A percentile compares a stretch with the other conserved stretches of the same genome.
Conservation (phyloP, 1,140 invertebrate genomes). For the Lordiphosa clarofinis region DNA sequence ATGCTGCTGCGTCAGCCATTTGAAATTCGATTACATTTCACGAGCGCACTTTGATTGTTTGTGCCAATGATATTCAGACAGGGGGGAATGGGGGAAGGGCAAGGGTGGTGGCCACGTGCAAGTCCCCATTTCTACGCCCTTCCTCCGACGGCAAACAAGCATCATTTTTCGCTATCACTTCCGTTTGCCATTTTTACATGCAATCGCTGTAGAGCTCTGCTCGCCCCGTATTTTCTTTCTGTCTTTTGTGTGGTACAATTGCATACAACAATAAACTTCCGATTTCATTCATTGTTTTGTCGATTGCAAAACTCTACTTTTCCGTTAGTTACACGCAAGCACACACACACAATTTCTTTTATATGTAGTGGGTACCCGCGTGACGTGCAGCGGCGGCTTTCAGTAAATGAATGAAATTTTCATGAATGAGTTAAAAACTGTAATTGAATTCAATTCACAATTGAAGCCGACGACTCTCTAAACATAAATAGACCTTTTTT, state of each 20-base stretch:
- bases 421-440: constrained; percentile 36
- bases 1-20: constrained; percentile 33
- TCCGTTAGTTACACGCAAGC: constrained; percentile 37
- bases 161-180: constrained; percentile 56
- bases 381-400: constrained; percentile 11
- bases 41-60: constrained; percentile 41
- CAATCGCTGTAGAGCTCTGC: constrained; percentile 34
- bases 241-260: constrained; percentile 30
- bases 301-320: constrained; percentile 52
- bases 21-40: constrained; percentile 28
- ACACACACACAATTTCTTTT: constrained; percentile 31
- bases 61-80: constrained; percentile 44
- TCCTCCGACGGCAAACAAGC: constrained; percentile 1
- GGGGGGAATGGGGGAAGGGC: neutral
- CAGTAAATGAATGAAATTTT: constrained; percentile 41
- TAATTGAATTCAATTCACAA: constrained; percentile 52
- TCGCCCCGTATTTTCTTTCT: constrained; percentile 38
- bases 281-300: constrained; percentile 63
- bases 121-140: no score
- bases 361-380: no score
- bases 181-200: constrained; percentile 59
- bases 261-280: constrained; percentile 64
- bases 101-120: constrained; percentile 34
- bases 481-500: constrained; percentile 15
- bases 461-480: constrained; percentile 24